phyloP scores from a whole-genome alignment of 2,113 vertebrate genomes.

The Ptyas mucosa region DNA sequence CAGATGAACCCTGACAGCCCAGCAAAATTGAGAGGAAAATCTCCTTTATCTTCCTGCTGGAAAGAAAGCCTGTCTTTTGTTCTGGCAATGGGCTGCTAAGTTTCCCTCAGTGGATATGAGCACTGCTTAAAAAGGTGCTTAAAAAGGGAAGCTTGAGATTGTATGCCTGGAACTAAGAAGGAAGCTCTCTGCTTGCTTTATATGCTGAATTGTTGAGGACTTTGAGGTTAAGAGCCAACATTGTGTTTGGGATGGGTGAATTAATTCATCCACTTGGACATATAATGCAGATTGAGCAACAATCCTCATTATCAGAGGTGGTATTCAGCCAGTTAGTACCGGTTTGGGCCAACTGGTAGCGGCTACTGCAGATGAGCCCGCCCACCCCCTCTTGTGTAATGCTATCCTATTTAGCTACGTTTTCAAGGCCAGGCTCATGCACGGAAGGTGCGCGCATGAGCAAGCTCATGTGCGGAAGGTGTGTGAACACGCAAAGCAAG shows the following conservation, averaged over 20 bases:
- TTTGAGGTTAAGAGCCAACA: not conserved
- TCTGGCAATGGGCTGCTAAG: not conserved
- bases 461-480: too few species aligned
- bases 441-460: too few species aligned
- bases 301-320: not conserved
- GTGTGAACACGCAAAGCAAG: too few species aligned
- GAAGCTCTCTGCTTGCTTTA: not conserved
- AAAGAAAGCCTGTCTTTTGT: not conserved
- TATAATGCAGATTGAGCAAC: not conserved
- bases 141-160: not conserved
- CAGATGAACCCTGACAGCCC: not conserved
- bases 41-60: not conserved
- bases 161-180: not conserved
- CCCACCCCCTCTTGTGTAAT: too few species aligned
- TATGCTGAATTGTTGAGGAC: not conserved
- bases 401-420: too few species aligned
- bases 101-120: not conserved
- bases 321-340: too few species aligned
- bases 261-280: too few species aligned
- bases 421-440: too few species aligned
- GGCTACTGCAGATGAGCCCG: too few species aligned
- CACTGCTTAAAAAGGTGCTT: too few species aligned
- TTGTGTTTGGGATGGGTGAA: not conserved
- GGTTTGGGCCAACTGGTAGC: too few species aligned
- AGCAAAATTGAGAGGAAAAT: not conserved